Percentiles rank a stretch among this genome's conserved stretches.
phyloP scores from a whole-genome alignment of 2,888 invertebrate genomes.

The Papilio protenor region DNA sequence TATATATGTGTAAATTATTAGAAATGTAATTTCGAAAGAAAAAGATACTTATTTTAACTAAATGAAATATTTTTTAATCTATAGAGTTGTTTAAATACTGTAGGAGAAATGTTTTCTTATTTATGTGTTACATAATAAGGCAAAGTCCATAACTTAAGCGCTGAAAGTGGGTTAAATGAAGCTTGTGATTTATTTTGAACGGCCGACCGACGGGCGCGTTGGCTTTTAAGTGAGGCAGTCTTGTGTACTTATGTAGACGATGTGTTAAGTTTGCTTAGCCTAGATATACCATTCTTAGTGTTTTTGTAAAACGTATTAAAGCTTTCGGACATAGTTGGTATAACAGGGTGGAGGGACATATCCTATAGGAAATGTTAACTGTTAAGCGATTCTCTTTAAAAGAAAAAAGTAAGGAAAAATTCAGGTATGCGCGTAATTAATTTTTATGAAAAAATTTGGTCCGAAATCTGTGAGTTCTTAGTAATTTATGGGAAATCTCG shows the following conservation, averaged over 20 bases:
- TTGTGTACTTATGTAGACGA: constrained; percentile 11
- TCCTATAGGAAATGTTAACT: too few species aligned
- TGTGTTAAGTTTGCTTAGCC: constrained; percentile 14
- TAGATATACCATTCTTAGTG: not conserved
- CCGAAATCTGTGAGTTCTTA: not conserved
- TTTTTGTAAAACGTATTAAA: not conserved
- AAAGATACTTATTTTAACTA: not conserved
- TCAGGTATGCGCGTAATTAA: not conserved
- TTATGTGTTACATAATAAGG: constrained; percentile 13
- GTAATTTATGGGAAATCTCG: not conserved
- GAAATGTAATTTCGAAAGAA: not conserved
- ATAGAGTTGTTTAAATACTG: not conserved
- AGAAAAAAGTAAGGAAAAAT: too few species aligned
- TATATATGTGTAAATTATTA: not conserved
- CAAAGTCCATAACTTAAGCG: constrained; percentile 17
- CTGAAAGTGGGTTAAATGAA: constrained; percentile 28
- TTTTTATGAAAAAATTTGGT: not conserved
- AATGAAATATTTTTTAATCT: not conserved
- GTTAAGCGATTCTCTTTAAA: too few species aligned
- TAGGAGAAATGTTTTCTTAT: not conserved
- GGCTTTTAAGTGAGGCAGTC: constrained; percentile 27
- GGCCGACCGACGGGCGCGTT: constrained; percentile 3
- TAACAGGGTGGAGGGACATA: too few species aligned
- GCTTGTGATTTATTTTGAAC: constrained; percentile 23
- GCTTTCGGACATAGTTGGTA: too few species aligned